Base-by-base conservation (phyloP, 2,888 invertebrate species). In the Cantharis rufa region DNA sequence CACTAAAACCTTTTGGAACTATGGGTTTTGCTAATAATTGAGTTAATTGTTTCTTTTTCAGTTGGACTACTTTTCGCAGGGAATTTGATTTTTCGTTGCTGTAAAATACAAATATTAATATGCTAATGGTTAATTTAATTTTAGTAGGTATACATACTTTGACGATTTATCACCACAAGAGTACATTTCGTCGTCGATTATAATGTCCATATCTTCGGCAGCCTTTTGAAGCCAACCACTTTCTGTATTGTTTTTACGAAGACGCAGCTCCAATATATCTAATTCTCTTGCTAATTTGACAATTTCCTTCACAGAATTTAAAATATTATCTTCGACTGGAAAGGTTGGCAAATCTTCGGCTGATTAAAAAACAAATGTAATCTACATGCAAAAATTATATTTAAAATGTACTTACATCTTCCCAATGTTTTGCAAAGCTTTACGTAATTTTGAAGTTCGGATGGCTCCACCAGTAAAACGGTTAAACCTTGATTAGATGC, bases 181-280 rank as follows among this genome's bases (percentile, higher is more conserved):
- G 80, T 86, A 87, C 86, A 84, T 93, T 62, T 96, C 94, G 48
- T 96, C 95, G 83, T 97, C 97, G 2, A 98, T 89, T 77, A 98
- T 92, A 83, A 98, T 94, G 87, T 98, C 98, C 93, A 97, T 95
- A 81, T 98, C 97, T 80, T 93, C 91, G 0, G 96, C 96, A 1
- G 94, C 94, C 85, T 94, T 94, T 82, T 94, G 92, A 84, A 96
- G 90, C 98, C 98, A 99, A 18, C 94, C 94, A 80, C 91, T 91
- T 82, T 96, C 92, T 10, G 92, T 91, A 82, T 91, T 91, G 0
- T 90, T 88, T 74, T 94, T 91, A 24, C 91, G 89, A 80, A 90
- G 89, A 84, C 90, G 90, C 83, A 95, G 89, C 86, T 96, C 94
- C 75, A 95, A 86, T 69, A 91, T 91, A 86, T 98, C 98, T 62